A percentile compares a stretch with the other conserved stretches of the same genome.
Conservation (phyloP, 2,113 vertebrate species). For the Motacilla tschutschensis region DNA sequence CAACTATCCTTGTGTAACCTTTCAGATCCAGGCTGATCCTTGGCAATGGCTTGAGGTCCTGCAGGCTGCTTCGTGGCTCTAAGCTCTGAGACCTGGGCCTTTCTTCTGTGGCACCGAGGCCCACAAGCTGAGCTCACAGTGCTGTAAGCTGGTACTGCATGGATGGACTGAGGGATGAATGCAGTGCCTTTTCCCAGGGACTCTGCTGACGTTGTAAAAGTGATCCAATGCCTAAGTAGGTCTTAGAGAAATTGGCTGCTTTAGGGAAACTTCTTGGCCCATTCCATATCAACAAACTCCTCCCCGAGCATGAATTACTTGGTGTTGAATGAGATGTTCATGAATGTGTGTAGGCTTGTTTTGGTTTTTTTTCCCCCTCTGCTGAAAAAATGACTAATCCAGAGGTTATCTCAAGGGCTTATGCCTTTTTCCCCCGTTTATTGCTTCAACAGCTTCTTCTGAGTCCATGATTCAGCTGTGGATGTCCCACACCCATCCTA, state of each 20-base stretch:
- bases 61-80: not conserved
- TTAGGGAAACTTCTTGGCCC: not conserved
- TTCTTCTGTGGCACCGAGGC: not conserved
- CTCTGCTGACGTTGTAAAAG: not conserved
- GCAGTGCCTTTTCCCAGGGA: not conserved
- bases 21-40: not conserved
- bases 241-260: not conserved
- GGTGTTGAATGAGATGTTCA: slow-evolving; percentile 15
- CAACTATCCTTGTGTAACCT: not conserved
- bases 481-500: slow-evolving; percentile 27
- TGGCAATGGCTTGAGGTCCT: not conserved
- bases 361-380: not conserved
- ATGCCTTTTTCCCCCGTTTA: not conserved
- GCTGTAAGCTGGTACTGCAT: not conserved
- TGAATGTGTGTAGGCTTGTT: not conserved
- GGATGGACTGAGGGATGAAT: not conserved
- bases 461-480: slow-evolving; percentile 14
- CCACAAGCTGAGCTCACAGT: not conserved
- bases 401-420: not conserved
- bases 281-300: not conserved
- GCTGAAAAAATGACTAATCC: slow-evolving; percentile 5
- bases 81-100: not conserved
- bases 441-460: slow-evolving; percentile 16
- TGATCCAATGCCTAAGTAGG: not conserved
- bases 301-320: not conserved